These are phyloP conservation scores for Andinoacara biseriatus DNA, from an alignment of 2,113 vertebrate species.

Conservation along the genomic window DNA sequence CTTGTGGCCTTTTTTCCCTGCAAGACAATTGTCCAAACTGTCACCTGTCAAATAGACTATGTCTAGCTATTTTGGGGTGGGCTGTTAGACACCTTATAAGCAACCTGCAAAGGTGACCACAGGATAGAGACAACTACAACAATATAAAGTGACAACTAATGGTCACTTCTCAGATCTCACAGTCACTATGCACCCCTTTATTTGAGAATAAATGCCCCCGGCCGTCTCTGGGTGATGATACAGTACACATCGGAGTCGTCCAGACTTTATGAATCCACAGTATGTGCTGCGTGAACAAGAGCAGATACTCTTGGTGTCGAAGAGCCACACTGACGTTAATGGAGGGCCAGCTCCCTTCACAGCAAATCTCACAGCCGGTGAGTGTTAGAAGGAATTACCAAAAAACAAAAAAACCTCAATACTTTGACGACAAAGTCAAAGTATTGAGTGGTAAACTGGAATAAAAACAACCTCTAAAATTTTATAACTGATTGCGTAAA, in stretches of 20 bases:
- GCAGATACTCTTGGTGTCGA: neutral
- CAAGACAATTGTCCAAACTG: neutral
- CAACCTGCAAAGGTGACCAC: neutral
- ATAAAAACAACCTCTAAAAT: neutral
- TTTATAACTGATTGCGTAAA: neutral
- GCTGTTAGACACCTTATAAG: neutral
- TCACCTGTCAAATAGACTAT: neutral
- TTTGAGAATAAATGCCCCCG: neutral
- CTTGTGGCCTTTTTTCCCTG: conserved; percentile 84
- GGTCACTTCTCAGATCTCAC: neutral
- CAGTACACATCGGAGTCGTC: neutral
- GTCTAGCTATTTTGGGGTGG: neutral
- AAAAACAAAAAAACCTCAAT: neutral
- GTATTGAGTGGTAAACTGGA: neutral
- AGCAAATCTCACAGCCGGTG: neutral
- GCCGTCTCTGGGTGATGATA: neutral
- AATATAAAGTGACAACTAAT: neutral
- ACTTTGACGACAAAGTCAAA: neutral
- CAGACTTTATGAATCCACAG: neutral
- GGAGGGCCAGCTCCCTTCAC: conserved; percentile 8
- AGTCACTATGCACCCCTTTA: neutral
- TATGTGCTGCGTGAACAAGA: neutral
- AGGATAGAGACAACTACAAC: neutral
- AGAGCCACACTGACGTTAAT: conserved; percentile 39
- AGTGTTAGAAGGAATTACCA: neutral